Conservation (phyloP, 2,888 invertebrate genomes). For the Diplolepis rosae region DNA sequence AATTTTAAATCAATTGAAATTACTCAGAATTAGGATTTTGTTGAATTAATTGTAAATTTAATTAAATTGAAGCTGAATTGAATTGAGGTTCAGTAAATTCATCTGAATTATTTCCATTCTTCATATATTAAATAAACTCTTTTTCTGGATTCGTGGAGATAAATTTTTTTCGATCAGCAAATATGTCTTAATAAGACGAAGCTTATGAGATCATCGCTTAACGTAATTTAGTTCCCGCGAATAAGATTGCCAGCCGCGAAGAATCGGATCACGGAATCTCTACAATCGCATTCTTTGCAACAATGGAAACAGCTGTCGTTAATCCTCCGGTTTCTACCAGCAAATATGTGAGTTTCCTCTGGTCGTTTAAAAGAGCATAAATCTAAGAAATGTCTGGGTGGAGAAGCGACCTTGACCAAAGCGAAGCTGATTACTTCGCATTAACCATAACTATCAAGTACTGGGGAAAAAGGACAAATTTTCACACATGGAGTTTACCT, state of each 20-base stretch:
- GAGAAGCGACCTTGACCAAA: slow-evolving; percentile 21
- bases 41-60: too few species aligned
- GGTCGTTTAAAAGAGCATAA: slow-evolving; percentile 12
- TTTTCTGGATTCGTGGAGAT: not conserved
- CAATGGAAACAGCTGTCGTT: slow-evolving; percentile 21
- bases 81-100: too few species aligned
- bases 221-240: slow-evolving; percentile 27
- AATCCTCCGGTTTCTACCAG: not conserved
- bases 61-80: too few species aligned
- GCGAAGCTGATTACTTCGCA: slow-evolving; percentile 3
- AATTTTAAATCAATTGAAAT: too few species aligned
- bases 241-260: slow-evolving; percentile 15
- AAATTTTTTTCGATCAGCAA: not conserved
- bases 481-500: too few species aligned
- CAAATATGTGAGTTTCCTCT: not conserved
- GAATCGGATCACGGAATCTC: slow-evolving; percentile 27
- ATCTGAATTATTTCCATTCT: too few species aligned
- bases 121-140: too few species aligned
- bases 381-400: slow-evolving; percentile 15
- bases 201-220: slow-evolving; percentile 24
- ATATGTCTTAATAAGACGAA: slow-evolving; percentile 17
- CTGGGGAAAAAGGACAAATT: too few species aligned
- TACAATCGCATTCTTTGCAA: slow-evolving; percentile 20
- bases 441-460: slow-evolving; percentile 5
- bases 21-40: too few species aligned